Percentiles rank a stretch among this genome's conserved stretches.
Evolutionary conservation across 2,888 invertebrate species (phyloP).

Genomic region (Parelbella ahira): DNA sequence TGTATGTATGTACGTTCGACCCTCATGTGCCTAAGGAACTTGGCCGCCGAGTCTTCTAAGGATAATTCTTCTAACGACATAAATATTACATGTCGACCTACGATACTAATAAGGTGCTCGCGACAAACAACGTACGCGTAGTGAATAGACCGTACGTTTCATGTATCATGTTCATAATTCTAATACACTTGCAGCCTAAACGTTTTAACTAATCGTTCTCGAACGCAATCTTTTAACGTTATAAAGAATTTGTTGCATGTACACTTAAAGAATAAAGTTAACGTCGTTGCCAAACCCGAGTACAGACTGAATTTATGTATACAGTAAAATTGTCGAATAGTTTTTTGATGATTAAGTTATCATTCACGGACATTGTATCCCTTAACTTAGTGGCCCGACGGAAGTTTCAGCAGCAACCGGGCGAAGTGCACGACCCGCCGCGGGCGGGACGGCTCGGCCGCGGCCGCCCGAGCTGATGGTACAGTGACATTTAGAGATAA

Average conservation of each 20-base stretch:
- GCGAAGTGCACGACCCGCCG: conserved; percentile 31
- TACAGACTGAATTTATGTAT: conserved; percentile 76
- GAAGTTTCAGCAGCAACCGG: conserved; percentile 4
- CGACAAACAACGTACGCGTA: conserved; percentile 29
- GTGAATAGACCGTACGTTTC: conserved; percentile 26
- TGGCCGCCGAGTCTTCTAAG: conserved; percentile 31
- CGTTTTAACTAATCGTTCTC: conserved; percentile 9
- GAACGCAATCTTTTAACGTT: no score
- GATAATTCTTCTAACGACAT: background rate
- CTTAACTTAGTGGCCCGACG: conserved; percentile 20
- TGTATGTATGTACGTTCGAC: conserved; percentile 28
- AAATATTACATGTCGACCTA: conserved; percentile 9
- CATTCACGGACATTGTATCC: conserved; percentile 31
- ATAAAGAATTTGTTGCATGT: no score
- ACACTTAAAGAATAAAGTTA: conserved; percentile 45
- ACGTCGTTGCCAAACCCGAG: conserved; percentile 74
- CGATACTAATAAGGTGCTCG: conserved; percentile 14
- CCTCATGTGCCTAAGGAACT: conserved; percentile 37
- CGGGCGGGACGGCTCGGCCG: conserved; percentile 32
- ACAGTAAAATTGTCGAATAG: conserved; percentile 58
- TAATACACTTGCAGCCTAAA: conserved; percentile 23
- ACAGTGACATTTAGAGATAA: conserved; percentile 76
- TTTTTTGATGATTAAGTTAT: conserved; percentile 50
- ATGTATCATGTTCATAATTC: conserved; percentile 24
- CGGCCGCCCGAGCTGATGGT: conserved; percentile 41